Conservation (phyloP, 2,113 vertebrate genomes). For the Daboia siamensis region DNA sequence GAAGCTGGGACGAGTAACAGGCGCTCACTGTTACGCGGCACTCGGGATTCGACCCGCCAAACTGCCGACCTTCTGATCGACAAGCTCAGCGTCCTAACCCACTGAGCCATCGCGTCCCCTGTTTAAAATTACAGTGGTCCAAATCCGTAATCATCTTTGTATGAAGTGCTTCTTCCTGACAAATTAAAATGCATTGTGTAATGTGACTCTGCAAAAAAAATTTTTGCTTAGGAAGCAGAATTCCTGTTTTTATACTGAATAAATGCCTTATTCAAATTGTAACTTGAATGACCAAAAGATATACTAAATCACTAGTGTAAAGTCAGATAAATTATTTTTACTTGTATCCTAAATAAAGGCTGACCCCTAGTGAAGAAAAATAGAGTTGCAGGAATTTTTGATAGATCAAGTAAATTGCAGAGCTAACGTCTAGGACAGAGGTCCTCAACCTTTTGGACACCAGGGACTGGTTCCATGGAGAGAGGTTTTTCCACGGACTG, state of each 20-base stretch:
- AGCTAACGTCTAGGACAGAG: not conserved
- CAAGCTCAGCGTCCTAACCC: too few species aligned
- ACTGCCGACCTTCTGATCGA: too few species aligned
- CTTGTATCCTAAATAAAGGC: not conserved
- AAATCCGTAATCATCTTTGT: not conserved
- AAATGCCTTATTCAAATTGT: not conserved
- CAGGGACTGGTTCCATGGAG: too few species aligned
- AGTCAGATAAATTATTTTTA: not conserved
- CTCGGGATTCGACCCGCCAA: too few species aligned
- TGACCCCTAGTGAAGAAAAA: slow-evolving; percentile 53
- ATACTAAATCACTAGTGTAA: not conserved
- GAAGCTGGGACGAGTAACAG: too few species aligned
- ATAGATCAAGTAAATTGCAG: not conserved
- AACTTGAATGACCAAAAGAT: not conserved
- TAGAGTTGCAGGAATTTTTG: not conserved
- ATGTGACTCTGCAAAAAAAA: not conserved
- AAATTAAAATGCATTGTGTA: not conserved
- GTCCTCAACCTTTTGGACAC: too few species aligned
- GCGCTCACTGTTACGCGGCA: too few species aligned
- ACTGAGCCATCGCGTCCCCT: too few species aligned
- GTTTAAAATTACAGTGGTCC: not conserved
- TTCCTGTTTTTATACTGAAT: not conserved
- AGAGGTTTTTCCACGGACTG: too few species aligned
- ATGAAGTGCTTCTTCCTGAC: not conserved
- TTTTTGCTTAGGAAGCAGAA: not conserved